Base-by-base conservation (phyloP, 2,113 vertebrate genomes). In the Uropsilus gracilis region DNA sequence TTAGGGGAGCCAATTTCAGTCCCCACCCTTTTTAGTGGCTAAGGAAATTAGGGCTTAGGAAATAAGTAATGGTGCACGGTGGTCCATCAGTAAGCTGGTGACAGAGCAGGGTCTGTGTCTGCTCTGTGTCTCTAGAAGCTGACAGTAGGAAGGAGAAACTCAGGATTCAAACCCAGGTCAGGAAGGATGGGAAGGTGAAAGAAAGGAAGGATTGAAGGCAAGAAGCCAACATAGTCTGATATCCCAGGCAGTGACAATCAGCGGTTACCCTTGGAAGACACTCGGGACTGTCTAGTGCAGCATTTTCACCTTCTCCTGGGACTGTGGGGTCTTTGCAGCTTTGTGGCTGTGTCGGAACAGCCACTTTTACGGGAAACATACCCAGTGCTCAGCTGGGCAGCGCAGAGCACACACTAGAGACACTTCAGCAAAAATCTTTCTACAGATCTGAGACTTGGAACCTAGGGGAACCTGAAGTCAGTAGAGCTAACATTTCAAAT, bases 141-240 rank as follows among this genome's bases (percentile, higher is more conserved):
- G 55, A n/a, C 50, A 63, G 24, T 16, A 17, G 55, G 28, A 48
- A 90, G 50, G 12, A 77, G 42, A 69, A 84, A 42, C 14, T 42
- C 26, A 8, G 53, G 48, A 50, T 83, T 86, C 26, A 77, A 72
- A 78, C 28, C 55, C 72, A 63, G 48, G 9, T 55, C 37, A 14
- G 16, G 8, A 10, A 24, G 12, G 8, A 1, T 34, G 13, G 28
- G 14, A 10, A 0, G 28, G 2, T 13, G 8, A 3, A 1, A 14
- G 8, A 3, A 1, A 14, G 20, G 5, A 10, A 24, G 17, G 8
- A 1, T 34, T 10, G 28, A 18, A 7, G 0, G 28, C 3, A 20
- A 6, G 5, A 2, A 37, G 28, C 11, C 12, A 72, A 37, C 34
- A 8, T 3, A 30, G 16, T 53, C 32, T 53, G 34, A 63, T 3